Evolutionary conservation across 2,797 vertebrate species (phyloP), one percentile per base, ranked within the genome.

Genomic region (Percopsis omiscomaycus): DNA sequence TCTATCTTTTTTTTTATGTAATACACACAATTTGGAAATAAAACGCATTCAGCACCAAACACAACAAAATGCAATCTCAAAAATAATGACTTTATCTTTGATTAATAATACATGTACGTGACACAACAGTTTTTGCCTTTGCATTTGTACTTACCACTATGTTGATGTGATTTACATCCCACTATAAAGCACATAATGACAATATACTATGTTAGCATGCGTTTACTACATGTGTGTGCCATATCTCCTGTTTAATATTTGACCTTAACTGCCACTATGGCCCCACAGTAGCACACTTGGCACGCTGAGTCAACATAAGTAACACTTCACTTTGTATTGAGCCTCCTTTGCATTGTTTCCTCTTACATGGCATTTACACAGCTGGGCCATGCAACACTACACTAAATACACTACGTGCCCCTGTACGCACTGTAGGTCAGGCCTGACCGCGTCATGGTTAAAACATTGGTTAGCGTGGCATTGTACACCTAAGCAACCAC

Each of bases 111-210:
- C 63, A 56, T 77, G 68, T 75, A 79, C 52, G 69, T 75, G 69
- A 78, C 69, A 70, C 52, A 71, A 75, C 52, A 71, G 37, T 63
- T 65, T 59, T 74, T 74, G 63, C 74, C 78, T 74, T 73, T 79
- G 62, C 80, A 79, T 73, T 69, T 66, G 68, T 68, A 72, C 48
- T 85, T 82, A 84, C 82, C 80, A 87, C 83, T 87, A 82, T 81
- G 81, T 86, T 74, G 64, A 84, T 81, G 79, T 86, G 84, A 85
- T 87, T 78, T 86, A 75, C 84, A 71, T 78, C 66, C 79, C 78
- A 77, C 78, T 86, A 84, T 82, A 65, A 79, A 80, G 79, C 78
- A 86, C 82, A 75, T 85, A 85, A 72, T 71, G 73, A 65, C 77
- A 82, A 69, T 58, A 56, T 72, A 74, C 72, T 70, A 81, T 75